These are phyloP conservation scores for Bovichtus diacanthus DNA, from an alignment of 2,797 vertebrate species.

Conservation along the genomic window DNA sequence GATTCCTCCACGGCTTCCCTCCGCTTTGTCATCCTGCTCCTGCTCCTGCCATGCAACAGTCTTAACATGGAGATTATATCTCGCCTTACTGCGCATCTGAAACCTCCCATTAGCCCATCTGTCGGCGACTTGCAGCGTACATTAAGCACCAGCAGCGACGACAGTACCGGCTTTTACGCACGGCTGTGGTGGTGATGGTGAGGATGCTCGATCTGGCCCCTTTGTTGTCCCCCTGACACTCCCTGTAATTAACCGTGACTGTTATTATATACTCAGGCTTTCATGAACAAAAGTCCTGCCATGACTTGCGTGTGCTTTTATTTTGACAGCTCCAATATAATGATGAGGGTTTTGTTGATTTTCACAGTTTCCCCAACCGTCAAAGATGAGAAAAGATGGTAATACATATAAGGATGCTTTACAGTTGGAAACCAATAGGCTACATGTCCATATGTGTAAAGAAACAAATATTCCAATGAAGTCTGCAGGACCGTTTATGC, in stretches of 20 bases:
- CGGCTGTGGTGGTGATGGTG: neutral
- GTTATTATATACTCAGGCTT: neutral
- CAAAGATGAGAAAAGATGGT: neutral
- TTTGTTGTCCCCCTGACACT: conserved; percentile 66
- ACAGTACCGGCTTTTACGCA: conserved; percentile 27
- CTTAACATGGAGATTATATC: conserved; percentile 33
- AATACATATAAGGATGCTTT: neutral
- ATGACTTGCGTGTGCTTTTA: conserved; percentile 6
- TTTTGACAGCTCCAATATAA: neutral
- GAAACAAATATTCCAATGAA: neutral
- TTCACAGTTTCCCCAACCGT: neutral
- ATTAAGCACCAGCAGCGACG: neutral
- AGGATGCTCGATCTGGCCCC: conserved; percentile 30
- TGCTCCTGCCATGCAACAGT: conserved; percentile 43
- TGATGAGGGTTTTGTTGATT: neutral
- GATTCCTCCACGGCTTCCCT: conserved; percentile 62
- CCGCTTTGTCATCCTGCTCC: conserved; percentile 52
- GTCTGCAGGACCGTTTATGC: neutral
- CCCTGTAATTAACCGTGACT: conserved; percentile 29
- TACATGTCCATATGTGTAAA: neutral
- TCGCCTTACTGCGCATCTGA: conserved; percentile 27
- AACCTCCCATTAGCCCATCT: conserved; percentile 9
- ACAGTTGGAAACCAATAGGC: neutral
- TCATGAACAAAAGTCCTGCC: neutral
- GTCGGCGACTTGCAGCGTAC: neutral